These are phyloP conservation scores for Hydroisotoma schaefferi DNA, from an alignment of 2,888 invertebrate species.

Conservation along the genomic window DNA sequence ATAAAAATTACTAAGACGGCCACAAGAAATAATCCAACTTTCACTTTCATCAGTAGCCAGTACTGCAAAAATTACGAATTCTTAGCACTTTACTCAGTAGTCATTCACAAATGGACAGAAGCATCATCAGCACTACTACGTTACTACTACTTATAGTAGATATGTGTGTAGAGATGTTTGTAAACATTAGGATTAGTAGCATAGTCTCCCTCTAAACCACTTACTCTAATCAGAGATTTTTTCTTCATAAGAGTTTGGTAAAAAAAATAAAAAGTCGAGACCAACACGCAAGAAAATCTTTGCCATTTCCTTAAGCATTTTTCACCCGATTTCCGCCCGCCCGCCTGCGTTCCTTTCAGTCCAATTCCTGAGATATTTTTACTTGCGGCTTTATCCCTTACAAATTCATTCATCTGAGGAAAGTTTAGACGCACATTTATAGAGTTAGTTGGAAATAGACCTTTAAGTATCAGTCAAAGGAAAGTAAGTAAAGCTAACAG, in stretches of 20 bases:
- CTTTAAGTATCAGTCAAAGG: too few relatives aligned
- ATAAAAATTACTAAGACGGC: neutral
- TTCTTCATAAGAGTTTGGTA: neutral
- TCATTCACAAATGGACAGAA: too few relatives aligned
- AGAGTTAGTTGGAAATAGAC: neutral
- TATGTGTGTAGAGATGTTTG: too few relatives aligned
- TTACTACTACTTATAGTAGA: too few relatives aligned
- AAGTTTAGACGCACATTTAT: neutral
- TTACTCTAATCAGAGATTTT: constrained; percentile 16
- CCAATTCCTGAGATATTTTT: constrained; percentile 8
- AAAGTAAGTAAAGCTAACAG: too few relatives aligned
- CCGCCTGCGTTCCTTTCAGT: constrained; percentile 3
- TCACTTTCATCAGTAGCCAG: too few relatives aligned
- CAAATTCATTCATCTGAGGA: neutral
- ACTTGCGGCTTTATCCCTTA: neutral
- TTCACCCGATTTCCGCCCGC: constrained; percentile 16
- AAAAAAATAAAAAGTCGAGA: neutral
- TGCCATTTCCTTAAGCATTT: constrained; percentile 6
- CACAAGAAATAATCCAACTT: neutral
- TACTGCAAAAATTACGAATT: too few relatives aligned
- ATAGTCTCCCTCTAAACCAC: too few relatives aligned
- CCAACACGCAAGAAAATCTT: neutral
- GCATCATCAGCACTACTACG: too few relatives aligned
- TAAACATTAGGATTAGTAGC: too few relatives aligned
- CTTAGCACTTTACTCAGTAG: too few relatives aligned